phyloP scores from a whole-genome alignment of 2,797 vertebrate genomes.

The Discoglossus pictus region DNA sequence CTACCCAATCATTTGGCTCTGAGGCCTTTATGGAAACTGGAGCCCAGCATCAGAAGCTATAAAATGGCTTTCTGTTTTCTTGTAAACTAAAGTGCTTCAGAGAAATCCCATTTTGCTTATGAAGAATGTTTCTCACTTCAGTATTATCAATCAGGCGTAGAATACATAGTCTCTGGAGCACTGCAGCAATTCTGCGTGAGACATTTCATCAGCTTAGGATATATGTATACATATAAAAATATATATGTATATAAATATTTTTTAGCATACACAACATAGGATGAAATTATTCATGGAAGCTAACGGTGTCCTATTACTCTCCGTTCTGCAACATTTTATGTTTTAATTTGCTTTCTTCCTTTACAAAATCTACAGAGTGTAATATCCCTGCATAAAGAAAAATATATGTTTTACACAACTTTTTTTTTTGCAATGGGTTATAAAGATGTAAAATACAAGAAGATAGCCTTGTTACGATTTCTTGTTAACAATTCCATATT shows the following conservation, averaged over 20 bases:
- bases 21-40: slow-evolving; percentile 3
- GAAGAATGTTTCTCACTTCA: slow-evolving; percentile 41
- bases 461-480: slow-evolving; percentile 60
- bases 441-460: slow-evolving; percentile 57
- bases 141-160: slow-evolving; percentile 44
- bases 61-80: slow-evolving; percentile 44
- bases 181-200: slow-evolving; percentile 36
- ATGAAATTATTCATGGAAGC: slow-evolving; percentile 38
- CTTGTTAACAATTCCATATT: slow-evolving; percentile 59
- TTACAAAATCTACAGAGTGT: slow-evolving; percentile 31
- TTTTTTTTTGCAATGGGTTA: slow-evolving; percentile 50
- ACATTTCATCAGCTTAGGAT: slow-evolving; percentile 45
- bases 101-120: slow-evolving; percentile 53
- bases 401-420: slow-evolving; percentile 54
- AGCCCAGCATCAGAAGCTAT: slow-evolving; percentile 22
- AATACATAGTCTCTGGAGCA: slow-evolving; percentile 49
- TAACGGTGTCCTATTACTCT: too few species aligned
- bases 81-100: slow-evolving; percentile 48
- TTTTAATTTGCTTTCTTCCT: slow-evolving; percentile 28
- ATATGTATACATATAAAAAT: slow-evolving; percentile 43
- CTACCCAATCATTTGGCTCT: too few species aligned
- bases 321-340: slow-evolving; percentile 21
- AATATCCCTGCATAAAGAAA: slow-evolving; percentile 21
- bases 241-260: slow-evolving; percentile 50
- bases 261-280: slow-evolving; percentile 27